Evolutionary conservation across 1,140 invertebrate genomes (phyloP).

Genomic region (Teleopsis dalmanni): DNA sequence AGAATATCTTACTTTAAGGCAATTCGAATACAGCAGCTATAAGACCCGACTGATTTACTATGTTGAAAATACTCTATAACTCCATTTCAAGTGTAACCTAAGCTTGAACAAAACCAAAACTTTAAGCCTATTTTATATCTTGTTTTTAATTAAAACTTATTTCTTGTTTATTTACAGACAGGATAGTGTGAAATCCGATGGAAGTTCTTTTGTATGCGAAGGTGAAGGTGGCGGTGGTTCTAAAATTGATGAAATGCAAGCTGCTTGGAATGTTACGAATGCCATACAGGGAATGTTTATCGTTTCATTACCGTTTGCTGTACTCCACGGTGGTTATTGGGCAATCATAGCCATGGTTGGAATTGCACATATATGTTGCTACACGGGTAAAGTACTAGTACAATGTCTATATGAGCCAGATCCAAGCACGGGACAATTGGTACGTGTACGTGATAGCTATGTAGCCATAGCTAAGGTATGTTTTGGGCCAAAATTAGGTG

Average conservation of each 20-base stretch:
- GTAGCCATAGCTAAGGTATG: constrained; percentile 92
- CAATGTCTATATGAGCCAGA: constrained; percentile 96
- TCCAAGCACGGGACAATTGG: constrained; percentile 60
- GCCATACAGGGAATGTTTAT: constrained; percentile 99
- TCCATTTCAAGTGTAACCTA: too few relatives aligned
- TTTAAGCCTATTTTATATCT: too few relatives aligned
- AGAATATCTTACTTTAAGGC: too few relatives aligned
- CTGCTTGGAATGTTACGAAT: constrained; percentile 99
- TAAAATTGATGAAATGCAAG: constrained; percentile 97
- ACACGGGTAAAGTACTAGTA: constrained; percentile 91
- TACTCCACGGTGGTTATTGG: constrained; percentile 97
- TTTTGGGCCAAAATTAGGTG: constrained; percentile 81
- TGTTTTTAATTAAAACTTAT: background rate
- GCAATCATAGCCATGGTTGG: constrained; percentile 95
- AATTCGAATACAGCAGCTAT: too few relatives aligned
- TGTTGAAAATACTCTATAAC: too few relatives aligned
- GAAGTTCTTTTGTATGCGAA: constrained; percentile 52
- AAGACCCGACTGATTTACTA: too few relatives aligned
- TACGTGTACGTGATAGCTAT: constrained; percentile 88
- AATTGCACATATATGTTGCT: constrained; percentile 97
- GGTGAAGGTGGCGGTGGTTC: constrained; percentile 59
- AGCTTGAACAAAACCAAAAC: too few relatives aligned
- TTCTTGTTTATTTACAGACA: constrained; percentile 44
- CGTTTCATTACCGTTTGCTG: constrained; percentile 95
- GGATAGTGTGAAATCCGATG: constrained; percentile 52